Base-by-base conservation (phyloP, 2,888 invertebrate genomes). In the Cheilosia urbana region DNA sequence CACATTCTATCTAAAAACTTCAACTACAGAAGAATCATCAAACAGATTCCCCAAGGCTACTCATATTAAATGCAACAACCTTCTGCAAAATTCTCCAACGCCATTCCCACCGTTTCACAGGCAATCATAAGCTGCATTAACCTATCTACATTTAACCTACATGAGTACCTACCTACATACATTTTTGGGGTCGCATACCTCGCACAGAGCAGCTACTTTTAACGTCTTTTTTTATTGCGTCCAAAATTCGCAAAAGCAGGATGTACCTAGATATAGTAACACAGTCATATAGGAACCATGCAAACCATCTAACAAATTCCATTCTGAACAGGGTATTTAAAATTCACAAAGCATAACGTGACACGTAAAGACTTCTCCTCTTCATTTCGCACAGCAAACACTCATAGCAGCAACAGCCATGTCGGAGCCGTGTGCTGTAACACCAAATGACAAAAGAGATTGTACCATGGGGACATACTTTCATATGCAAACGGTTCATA, bases 331-430 rank as follows among this genome's bases (percentile, higher is more conserved):
- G 17, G 40, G 53, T 76, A 66, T 80, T 80, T 76, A 76, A 85
- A 80, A 76, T 85, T 69, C 80, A 80, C 84, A 85, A 85, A 80
- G 84, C 84, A 76, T 76, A 80, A 63, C 84, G 80, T 85, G 80
- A 85, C 80, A 80, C 76, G 75, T 76, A 65, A 69, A 80, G 80
- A 69, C n/a, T 47, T 24, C 79, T 27, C 53, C 69, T 80, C 82
- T 72, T 66, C 65, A 77, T 60, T 82, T 82, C 30, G 72, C 62
- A 65, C 24, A 58, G 24, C 49, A 49, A 51, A 62, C 42, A 73
- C 45, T 51, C 13, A 65, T 21, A 68, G 37, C 57, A 15, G 2
- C 27, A 40, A 34, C 62, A 51, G 21, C 5, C 15, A 51, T 13
- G 24, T 13, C 15, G 24, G 5, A 24, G 9, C 13, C 21, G 13